Base-by-base conservation (phyloP, 2,797 vertebrate genomes). In the Alauda arvensis region DNA sequence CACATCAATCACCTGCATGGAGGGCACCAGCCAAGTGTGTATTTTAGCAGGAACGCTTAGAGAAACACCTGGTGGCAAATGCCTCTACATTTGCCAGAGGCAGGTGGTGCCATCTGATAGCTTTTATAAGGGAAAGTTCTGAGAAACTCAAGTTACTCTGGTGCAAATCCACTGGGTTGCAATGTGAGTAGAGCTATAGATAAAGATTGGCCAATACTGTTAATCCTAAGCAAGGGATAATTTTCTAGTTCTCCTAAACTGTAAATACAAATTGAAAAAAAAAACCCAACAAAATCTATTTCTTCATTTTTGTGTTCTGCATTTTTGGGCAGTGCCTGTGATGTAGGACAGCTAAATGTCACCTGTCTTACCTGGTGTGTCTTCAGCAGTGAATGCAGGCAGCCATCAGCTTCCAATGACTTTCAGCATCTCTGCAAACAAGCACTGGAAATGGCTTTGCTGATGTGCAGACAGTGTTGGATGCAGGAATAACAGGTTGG, bases 401-500 rank as follows among this genome's bases (percentile, higher is more conserved):
- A 75, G 14, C 79, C 67, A 10, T 65, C 79, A 86, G 57, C 67
- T 88, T 72, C 70, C 84, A 72, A 43, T 45, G n/a, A 6, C 67
- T 79, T 65, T 26, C 20, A 75, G 66, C 86, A 80, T 57, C 69
- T 76, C 82, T 70, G 76, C 67, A 77, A 28, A 51, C 45, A 56
- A 61, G 53, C 66, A 4, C 31, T 88, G 71, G 79, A 52, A 77
- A 18, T n/a, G 68, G 49, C 74, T 89, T 81, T 28, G 57, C 82
- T 83, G 83, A 39, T 70, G 75, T 79, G 45, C 40, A 57, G 77
- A 74, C 61, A 45, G 2, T 11, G 72, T 59, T 3, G 0, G 65
- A 29, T 59, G 65, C 51, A 69, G 59, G 90, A 70, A 72, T 68
- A 93, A 56, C 74, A 82, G 59, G 65, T 57, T 84, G 92, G 79